Base-by-base conservation (phyloP, 2,113 vertebrate species). In the Sclerurus mexicanus region DNA sequence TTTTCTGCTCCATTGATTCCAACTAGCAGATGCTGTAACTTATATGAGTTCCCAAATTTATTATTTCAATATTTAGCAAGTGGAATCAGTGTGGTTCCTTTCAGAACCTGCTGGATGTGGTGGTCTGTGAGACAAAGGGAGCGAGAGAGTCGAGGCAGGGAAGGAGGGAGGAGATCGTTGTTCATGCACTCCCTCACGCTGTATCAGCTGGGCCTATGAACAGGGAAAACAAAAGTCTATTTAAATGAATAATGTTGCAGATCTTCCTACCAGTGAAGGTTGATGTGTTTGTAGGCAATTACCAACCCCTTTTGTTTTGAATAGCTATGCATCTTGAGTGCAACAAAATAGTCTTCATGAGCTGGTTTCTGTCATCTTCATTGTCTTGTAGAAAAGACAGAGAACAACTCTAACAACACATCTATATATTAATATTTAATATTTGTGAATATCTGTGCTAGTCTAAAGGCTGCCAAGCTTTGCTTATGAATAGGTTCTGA, bases 31-130 rank as follows among this genome's bases (percentile, higher is more conserved):
- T 87, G 71, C 37, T 52, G 67, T 85, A 91, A 96, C 91, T 94
- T 74, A 90, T 88, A 53, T 7, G 49, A 86, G 67, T 44, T 40
- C 27, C 23, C 28, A 42, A 44, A 92, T 95, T 79, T 87, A 67
- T 93, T 93, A 75, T 95, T 96, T 94, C 82, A 55, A 78, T 96
- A 91, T 84, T 95, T 94, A 88, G 21, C 31, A 58, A 94, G 58
- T 4, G 6, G 86, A 95, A 83, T 40, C 21, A 3, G 7, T 1
- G 2, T 88, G 52, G 24, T 92, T 94, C 37, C 30, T 92, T 91
- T 93, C 60, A 75, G 24, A 95, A 72, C 13, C 35, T 13, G 23
- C 21, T 14, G 22, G 18, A 39, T 85, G 40, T 67, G 9, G 15
- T n/a, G 50, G 71, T 56, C 30, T 16, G 5, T 71, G 46, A 13